phyloP scores from a whole-genome alignment of 2,113 vertebrate species.

The Nyctibius bracteatus region DNA sequence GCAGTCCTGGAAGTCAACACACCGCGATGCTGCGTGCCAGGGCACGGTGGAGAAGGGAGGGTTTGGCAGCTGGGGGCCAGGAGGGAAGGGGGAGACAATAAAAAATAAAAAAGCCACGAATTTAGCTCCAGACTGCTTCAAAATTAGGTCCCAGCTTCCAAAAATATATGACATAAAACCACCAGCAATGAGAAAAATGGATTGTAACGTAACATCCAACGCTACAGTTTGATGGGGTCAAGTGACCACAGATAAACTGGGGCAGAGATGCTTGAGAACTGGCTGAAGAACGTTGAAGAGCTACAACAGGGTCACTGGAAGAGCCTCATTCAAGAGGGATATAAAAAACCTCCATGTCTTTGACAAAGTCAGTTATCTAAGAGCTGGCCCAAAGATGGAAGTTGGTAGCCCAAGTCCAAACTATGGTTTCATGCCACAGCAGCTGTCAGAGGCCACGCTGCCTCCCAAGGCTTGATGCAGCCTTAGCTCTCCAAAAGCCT shows the following conservation, averaged over 20 bases:
- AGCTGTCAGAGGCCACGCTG: not conserved
- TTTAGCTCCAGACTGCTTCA: not conserved
- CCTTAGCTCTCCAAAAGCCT: not conserved
- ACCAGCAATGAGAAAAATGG: not conserved
- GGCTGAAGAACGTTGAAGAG: not conserved
- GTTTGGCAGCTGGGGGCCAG: not conserved
- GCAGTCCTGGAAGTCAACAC: not conserved
- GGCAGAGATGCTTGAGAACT: not conserved
- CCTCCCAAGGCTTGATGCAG: not conserved
- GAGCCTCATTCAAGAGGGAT: not conserved
- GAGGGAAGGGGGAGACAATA: not conserved
- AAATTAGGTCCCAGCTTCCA: not conserved
- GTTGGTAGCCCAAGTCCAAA: not conserved
- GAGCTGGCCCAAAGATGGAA: not conserved
- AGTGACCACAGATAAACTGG: not conserved
- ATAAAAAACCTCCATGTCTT: not conserved
- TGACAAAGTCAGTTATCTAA: not conserved
- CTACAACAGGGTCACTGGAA: not conserved
- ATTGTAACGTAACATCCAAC: not conserved
- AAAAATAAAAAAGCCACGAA: not conserved
- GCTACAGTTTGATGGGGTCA: not conserved
- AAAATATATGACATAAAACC: not conserved
- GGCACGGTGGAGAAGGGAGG: rapidly evolving
- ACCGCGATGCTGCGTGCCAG: not conserved
- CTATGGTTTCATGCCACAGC: not conserved